Evolutionary conservation across 2,113 vertebrate species (phyloP).

Genomic region (Nestor notabilis): DNA sequence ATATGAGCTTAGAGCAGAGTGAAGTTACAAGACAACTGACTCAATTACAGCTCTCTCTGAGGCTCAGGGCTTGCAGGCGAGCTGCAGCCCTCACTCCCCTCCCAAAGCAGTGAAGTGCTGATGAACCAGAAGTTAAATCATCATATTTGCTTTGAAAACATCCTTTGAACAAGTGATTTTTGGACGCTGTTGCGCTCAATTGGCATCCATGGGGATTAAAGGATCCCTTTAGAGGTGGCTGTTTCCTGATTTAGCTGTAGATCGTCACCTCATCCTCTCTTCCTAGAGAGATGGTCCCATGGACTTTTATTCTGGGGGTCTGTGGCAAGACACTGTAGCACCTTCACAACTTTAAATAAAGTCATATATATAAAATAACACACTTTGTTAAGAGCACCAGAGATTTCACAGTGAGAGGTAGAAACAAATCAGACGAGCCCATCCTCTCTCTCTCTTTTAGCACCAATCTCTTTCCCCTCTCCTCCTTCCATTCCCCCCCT

Average conservation of each 20-base stretch:
- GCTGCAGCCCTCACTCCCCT: slow-evolving; percentile 38
- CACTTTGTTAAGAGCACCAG: slow-evolving; percentile 78
- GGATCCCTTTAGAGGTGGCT: slow-evolving; percentile 67
- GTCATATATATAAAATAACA: slow-evolving; percentile 76
- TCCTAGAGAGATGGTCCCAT: slow-evolving; percentile 6
- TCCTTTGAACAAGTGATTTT: not conserved
- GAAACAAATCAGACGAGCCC: slow-evolving; percentile 66
- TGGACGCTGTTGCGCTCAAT: not conserved
- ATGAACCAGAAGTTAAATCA: not conserved
- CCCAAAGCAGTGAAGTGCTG: slow-evolving; percentile 61
- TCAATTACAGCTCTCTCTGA: not conserved
- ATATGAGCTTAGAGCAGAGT: not conserved
- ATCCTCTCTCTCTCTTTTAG: slow-evolving; percentile 58
- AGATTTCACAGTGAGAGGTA: slow-evolving; percentile 86
- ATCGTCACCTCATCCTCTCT: not conserved
- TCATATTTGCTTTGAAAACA: not conserved
- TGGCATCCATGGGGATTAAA: not conserved
- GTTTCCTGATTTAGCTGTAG: slow-evolving; percentile 1
- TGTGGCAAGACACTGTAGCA: slow-evolving; percentile 77
- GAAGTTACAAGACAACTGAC: not conserved
- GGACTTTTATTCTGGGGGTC: slow-evolving; percentile 22
- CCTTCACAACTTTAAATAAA: slow-evolving; percentile 85
- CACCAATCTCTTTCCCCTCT: slow-evolving; percentile 52
- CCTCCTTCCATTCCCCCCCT: slow-evolving; percentile 32
- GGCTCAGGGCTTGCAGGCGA: slow-evolving; percentile 14